Percentiles rank a stretch among this genome's conserved stretches.
These are phyloP conservation scores for Drosophila austrosaltans DNA, from an alignment of 2,888 invertebrate species.

Conservation along the genomic window DNA sequence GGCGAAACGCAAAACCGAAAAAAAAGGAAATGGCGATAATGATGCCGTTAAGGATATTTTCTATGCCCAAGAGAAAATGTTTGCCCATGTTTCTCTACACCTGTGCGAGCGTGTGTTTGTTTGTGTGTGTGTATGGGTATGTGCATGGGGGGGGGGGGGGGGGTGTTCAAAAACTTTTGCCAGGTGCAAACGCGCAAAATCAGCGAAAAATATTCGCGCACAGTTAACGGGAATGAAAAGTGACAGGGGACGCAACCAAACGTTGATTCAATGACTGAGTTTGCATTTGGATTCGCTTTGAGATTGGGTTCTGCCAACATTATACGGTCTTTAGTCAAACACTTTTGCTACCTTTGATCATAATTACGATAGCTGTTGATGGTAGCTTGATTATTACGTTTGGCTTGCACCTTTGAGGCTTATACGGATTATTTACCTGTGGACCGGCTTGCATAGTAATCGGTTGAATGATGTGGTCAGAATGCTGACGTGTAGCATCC, in stretches of 20 bases:
- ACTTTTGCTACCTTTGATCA: slow-evolving; percentile 33
- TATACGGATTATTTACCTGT: slow-evolving; percentile 26
- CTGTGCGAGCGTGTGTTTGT: not conserved
- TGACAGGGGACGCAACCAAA: not conserved
- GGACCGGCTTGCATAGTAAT: slow-evolving; percentile 4
- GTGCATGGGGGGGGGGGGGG: slow-evolving; percentile 20
- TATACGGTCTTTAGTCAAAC: slow-evolving; percentile 48
- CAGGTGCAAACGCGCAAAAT: slow-evolving; percentile 50
- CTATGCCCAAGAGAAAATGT: slow-evolving; percentile 23
- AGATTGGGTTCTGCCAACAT: slow-evolving; percentile 32
- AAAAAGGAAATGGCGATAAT: slow-evolving; percentile 45
- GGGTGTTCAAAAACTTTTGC: slow-evolving; percentile 45
- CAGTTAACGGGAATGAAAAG: slow-evolving; percentile 45
- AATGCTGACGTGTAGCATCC: slow-evolving; percentile 6
- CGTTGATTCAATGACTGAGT: not conserved
- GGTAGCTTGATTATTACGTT: slow-evolving; percentile 40
- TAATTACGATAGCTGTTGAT: slow-evolving; percentile 40
- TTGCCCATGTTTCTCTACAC: slow-evolving; percentile 30
- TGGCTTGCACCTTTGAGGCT: slow-evolving; percentile 14
- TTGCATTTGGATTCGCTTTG: slow-evolving; percentile 17
- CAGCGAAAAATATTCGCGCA: slow-evolving; percentile 48
- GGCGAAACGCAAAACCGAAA: slow-evolving; percentile 40
- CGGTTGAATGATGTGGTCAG: slow-evolving; percentile 1
- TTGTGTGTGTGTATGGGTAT: not conserved
- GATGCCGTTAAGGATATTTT: slow-evolving; percentile 51